Percentiles rank a stretch among this genome's conserved stretches.
phyloP scores from a whole-genome alignment of 2,797 vertebrate species.

The Sebastes vulpes region DNA sequence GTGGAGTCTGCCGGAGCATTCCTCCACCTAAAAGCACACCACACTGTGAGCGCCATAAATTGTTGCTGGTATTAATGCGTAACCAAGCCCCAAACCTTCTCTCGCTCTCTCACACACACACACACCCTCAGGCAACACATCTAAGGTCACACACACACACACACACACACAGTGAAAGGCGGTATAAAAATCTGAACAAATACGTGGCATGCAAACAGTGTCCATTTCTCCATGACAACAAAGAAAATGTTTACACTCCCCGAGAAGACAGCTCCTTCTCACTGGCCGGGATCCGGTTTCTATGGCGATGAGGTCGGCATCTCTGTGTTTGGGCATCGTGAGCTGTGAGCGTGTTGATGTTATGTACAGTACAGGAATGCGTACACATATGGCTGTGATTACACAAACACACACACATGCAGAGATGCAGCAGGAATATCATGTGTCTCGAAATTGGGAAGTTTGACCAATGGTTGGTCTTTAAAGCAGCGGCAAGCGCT shows the following conservation, averaged over 20 bases:
- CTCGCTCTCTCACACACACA: background rate
- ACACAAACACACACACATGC: conserved; percentile 57
- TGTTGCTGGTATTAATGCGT: conserved; percentile 47
- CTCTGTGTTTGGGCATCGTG: conserved; percentile 76
- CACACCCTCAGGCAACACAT: conserved; percentile 9
- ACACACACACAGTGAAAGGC: background rate
- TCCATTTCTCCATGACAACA: conserved; percentile 81
- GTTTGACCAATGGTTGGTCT: conserved; percentile 40
- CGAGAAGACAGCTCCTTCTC: conserved; percentile 63
- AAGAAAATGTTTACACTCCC: conserved; percentile 81
- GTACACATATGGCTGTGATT: conserved; percentile 79
- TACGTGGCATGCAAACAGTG: conserved; percentile 69
- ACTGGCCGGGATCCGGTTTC: conserved; percentile 77
- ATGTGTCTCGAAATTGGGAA: conserved; percentile 43
- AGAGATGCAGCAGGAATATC: conserved; percentile 56
- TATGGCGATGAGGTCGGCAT: conserved; percentile 73
- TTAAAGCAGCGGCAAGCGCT: background rate
- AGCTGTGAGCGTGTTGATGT: conserved; percentile 69
- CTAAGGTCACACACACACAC: background rate
- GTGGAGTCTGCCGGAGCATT: conserved; percentile 53
- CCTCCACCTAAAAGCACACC: conserved; percentile 52
- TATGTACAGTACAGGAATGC: conserved; percentile 78
- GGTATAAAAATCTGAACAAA: conserved; percentile 58
- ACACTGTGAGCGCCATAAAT: conserved; percentile 39
- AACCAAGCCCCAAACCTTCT: conserved; percentile 28